Evolutionary conservation across 1,140 invertebrate species (phyloP).

Genomic region (Bombus breviceps): DNA sequence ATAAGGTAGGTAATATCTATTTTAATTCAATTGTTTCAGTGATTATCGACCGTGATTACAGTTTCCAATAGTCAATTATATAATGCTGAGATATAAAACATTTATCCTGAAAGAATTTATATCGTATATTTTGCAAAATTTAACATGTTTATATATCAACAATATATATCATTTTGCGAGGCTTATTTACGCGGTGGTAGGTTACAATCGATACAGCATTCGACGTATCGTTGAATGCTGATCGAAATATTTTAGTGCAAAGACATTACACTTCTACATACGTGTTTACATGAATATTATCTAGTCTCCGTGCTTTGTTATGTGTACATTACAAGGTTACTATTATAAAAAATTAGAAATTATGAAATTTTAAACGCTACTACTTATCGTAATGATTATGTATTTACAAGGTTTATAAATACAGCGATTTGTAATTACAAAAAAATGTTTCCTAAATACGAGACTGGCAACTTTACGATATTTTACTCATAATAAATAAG

Average conservation of each 20-base stretch:
- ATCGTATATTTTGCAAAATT: not conserved
- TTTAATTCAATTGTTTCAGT: too few relatives aligned
- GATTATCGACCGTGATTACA: not conserved
- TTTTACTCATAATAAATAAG: not conserved
- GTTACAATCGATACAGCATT: not conserved
- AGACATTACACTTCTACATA: too few relatives aligned
- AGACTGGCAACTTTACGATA: not conserved
- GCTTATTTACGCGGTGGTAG: too few relatives aligned
- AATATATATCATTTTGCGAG: not conserved
- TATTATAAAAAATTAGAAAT: not conserved
- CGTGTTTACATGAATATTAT: not conserved
- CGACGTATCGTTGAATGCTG: too few relatives aligned
- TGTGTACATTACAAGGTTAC: not conserved
- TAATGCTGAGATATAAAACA: not conserved
- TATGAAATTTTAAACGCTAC: not conserved
- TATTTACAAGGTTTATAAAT: not conserved
- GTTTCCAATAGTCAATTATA: not conserved
- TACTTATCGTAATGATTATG: not conserved
- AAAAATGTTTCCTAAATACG: not conserved
- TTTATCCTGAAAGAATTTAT: not conserved
- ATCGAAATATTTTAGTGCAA: too few relatives aligned
- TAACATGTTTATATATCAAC: too few relatives aligned
- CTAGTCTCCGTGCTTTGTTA: not conserved
- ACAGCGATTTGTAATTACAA: too few relatives aligned
- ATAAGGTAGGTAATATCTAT: not conserved